Base-by-base conservation (phyloP, 1,140 invertebrate species). In the Ceratoteleas bidentatus region DNA sequence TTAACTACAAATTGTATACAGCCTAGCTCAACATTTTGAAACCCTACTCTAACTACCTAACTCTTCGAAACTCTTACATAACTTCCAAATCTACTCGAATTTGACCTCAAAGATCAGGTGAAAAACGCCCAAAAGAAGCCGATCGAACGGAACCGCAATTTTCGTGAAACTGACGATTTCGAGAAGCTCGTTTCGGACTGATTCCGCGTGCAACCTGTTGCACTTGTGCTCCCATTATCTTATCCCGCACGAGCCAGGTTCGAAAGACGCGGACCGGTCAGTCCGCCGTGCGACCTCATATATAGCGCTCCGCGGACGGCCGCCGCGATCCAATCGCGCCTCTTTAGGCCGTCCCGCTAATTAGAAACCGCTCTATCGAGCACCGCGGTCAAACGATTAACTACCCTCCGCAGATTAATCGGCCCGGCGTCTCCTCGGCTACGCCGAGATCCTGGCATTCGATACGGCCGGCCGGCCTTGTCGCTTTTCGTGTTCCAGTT, bases 331-430 rank as follows among this genome's bases (percentile, higher is more conserved):
- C 74, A 77, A 88, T 88, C 86, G 84, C 86, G 84, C 86, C 86
- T 85, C 75, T 85, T 62, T 77, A 69, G 85, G 81, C 68, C 84
- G 79, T 84, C 80, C 77, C 73, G 83, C 87, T 89, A 89, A 89
- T 89, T 89, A 89, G 87, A 88, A 88, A 88, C 85, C 61, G 85
- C 84, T 89, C 83, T 87, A 87, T 88, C 84, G 83, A 84, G 62
- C 79, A 57, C 81, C 84, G 81, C 70, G 84, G 81, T 84, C 86
- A 85, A 87, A 81, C 87, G 87, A 89, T 89, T 87, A 86, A 87
- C 79, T 83, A 84, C 84, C 83, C 85, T 75, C 57, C 74, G 56
- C 80, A 85, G 86, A 88, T 88, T 87, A 84, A 88, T 88, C 85
- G 72, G 40, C 54, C 52, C 65, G 38, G 45, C 50, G 88, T 88